Percentiles rank a stretch among this genome's conserved stretches.
Conservation (phyloP, 2,113 vertebrate genomes). For the Percina caprodes region DNA sequence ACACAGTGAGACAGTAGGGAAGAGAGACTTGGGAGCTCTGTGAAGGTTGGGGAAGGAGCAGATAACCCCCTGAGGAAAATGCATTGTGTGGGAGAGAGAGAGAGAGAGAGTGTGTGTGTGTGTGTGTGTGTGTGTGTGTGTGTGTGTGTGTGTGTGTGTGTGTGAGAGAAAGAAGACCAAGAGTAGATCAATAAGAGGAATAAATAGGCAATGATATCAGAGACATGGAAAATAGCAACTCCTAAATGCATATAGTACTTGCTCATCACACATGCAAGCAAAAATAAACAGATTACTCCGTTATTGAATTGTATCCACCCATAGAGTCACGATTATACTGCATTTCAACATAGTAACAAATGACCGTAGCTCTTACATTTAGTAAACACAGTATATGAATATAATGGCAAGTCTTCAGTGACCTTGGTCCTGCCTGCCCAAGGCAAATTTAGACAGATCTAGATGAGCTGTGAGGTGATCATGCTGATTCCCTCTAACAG, state of each 20-base stretch:
- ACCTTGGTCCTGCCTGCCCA: conserved; percentile 63
- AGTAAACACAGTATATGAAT: conserved; percentile 29
- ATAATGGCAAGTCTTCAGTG: conserved; percentile 46
- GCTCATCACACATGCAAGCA: not conserved
- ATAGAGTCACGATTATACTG: conserved; percentile 15
- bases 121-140: not conserved
- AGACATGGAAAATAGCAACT: conserved; percentile 37
- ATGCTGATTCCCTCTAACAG: conserved; percentile 72
- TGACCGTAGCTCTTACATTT: conserved; percentile 20
- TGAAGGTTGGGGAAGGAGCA: conserved; percentile 74
- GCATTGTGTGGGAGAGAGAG: conserved; percentile 29
- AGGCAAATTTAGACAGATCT: conserved; percentile 59
- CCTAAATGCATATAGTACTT: conserved; percentile 36
- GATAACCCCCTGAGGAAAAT: conserved; percentile 48
- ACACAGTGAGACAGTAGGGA: conserved; percentile 30
- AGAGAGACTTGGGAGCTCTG: conserved; percentile 40
- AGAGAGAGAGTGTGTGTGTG: conserved; percentile 5
- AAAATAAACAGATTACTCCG: conserved; percentile 17
- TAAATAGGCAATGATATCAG: conserved; percentile 65
- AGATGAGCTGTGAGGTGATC: conserved; percentile 55
- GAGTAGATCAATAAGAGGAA: conserved; percentile 73
- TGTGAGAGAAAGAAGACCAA: conserved; percentile 30
- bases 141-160: no score
- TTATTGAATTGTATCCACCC: conserved; percentile 7
- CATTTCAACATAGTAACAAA: not conserved